Evolutionary conservation across 92 coral and sea anemone genomes (phyloP).

Genomic region (Isaurus tuberculatus): DNA sequence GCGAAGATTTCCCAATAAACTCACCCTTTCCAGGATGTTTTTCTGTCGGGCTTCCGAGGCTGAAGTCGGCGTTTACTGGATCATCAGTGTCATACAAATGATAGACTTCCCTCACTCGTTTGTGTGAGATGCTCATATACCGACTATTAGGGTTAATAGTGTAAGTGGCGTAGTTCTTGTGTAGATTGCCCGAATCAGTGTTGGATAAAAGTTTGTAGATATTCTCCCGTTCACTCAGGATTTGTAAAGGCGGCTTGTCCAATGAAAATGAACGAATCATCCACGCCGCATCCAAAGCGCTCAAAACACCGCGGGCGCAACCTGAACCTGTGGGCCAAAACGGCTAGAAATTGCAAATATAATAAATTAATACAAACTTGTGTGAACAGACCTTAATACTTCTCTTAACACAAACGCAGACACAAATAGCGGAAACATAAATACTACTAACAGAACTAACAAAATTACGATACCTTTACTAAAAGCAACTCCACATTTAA

Average conservation of each 20-base stretch:
- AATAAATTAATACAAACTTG: neutral
- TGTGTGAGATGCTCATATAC: conserved; percentile 83
- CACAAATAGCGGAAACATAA: no score
- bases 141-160: conserved; percentile 92
- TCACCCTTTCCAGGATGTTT: conserved; percentile 69
- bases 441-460: no score
- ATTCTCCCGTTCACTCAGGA: conserved; percentile 93
- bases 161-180: conserved; percentile 83
- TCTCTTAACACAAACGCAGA: no score
- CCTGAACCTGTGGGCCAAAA: conserved; percentile 99
- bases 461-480: no score
- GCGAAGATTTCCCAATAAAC: neutral
- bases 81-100: conserved; percentile 96
- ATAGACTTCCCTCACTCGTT: conserved; percentile 86
- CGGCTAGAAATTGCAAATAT: conserved; percentile 64
- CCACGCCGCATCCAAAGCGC: conserved; percentile 99
- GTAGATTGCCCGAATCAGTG: conserved; percentile 81
- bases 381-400: no score
- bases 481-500: no score
- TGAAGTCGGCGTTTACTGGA: conserved; percentile 94
- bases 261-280: conserved; percentile 93
- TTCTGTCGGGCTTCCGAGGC: conserved; percentile 85
- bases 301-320: conserved; percentile 99
- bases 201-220: conserved; percentile 91
- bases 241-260: conserved; percentile 95